These are phyloP conservation scores for Sphaeramia orbicularis DNA, from an alignment of 2,797 vertebrate genomes.

Conservation along the genomic window DNA sequence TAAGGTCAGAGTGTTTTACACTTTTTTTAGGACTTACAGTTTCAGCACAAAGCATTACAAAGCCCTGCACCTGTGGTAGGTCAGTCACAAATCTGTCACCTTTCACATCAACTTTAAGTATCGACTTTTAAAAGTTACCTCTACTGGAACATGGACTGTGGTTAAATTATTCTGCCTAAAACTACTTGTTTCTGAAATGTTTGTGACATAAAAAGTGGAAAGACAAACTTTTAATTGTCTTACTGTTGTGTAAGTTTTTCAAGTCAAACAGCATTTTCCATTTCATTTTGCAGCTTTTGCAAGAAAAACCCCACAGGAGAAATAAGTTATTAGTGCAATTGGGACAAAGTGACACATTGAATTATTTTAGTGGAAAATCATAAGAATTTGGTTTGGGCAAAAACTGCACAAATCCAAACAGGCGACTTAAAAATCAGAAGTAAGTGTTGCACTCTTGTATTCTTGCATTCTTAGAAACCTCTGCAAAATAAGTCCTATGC, in stretches of 20 bases:
- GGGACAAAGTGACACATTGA: conserved; percentile 11
- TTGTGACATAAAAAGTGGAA: background rate
- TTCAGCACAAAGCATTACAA: background rate
- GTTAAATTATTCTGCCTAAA: background rate
- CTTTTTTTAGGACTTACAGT: background rate
- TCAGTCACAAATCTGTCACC: background rate
- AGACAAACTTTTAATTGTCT: background rate
- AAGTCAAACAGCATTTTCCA: conserved; percentile 4
- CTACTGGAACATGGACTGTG: background rate
- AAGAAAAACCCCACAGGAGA: conserved; percentile 1
- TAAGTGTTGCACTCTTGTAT: too few species aligned
- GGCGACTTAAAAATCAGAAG: conserved; percentile 13
- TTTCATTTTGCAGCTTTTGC: conserved; percentile 1
- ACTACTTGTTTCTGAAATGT: background rate
- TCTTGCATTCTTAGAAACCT: too few species aligned
- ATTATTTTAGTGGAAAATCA: conserved; percentile 1
- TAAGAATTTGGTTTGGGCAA: conserved; percentile 6
- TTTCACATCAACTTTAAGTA: background rate
- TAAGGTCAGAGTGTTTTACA: background rate
- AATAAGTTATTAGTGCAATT: background rate
- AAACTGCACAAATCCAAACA: too few species aligned
- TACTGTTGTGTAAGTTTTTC: background rate
- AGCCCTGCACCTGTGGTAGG: conserved; percentile 1
- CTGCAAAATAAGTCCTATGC: too few species aligned
- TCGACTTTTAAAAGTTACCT: background rate